Evolutionary conservation across 2,888 invertebrate species (phyloP), one percentile per base, ranked within the genome.

Genomic region (Rhyacophila evoluta): DNA sequence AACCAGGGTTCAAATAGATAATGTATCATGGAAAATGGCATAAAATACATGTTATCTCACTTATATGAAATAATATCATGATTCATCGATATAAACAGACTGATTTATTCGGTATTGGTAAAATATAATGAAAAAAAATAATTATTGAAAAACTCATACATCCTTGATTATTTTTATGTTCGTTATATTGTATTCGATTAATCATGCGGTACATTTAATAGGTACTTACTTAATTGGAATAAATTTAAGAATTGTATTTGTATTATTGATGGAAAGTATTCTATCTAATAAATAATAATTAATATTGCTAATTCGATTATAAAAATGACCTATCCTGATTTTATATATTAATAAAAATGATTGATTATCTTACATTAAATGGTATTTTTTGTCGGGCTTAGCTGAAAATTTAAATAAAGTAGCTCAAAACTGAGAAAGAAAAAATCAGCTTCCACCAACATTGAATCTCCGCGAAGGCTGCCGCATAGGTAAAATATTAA

Each of bases 401-500:
- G 19, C 8, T 55, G 3, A 55, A 55, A 19, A 55, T 55, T 55
- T 55, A 55, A 55, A 55, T 25, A 12, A 55, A 55, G 55, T 25
- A 19, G 55, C 55, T 55, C 55, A 55, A 19, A 55, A 55, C 15
- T 19, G 19, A 25, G 2, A 25, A 2, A 19, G 19, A 55, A 55
- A 55, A 55, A 55, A 15, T 55, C 3, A 39, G 15, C 55, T 55
- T 55, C 55, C 55, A 55, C 55, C 12, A 55, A 55, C 55, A 55
- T 55, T 25, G 1, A 8, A 55, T 55, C 10, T 55, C 19, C 55
- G 8, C 8, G 55, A 55, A 55, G 55, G 55, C 55, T 55, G 19
- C 10, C 10, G 55, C 10, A 55, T 55, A 15, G 8, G 55, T 55
- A 55, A 55, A 55, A 55, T 19, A 25, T 55, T 55, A 8, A 55